Conservation (phyloP, 2,888 invertebrate genomes). For the Fissipunctia ypsillon region DNA sequence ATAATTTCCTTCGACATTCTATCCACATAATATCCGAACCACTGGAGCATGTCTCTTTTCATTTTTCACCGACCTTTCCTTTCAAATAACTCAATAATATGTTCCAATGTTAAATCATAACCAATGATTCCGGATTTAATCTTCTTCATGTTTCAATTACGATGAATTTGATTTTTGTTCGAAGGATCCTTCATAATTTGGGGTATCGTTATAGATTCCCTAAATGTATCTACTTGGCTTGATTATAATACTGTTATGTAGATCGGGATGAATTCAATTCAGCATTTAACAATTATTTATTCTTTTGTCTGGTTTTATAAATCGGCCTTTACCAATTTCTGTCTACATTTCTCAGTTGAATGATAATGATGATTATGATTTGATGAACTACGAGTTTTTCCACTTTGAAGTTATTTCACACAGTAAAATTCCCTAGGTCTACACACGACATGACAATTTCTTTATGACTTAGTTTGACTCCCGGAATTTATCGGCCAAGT, state of each 20-base stretch:
- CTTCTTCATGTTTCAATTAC: slow-evolving; percentile 56
- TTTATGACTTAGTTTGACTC: background rate
- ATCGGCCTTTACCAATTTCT: background rate
- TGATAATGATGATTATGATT: background rate
- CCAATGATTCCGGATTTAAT: slow-evolving; percentile 55
- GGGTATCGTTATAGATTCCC: slow-evolving; percentile 19
- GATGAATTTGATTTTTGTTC: slow-evolving; percentile 49
- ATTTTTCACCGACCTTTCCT: slow-evolving; percentile 58
- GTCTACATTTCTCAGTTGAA: background rate
- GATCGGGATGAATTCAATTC: slow-evolving; percentile 9
- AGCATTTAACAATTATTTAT: slow-evolving; percentile 5
- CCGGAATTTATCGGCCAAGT: background rate
- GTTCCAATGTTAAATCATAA: slow-evolving; percentile 58
- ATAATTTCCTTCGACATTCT: slow-evolving; percentile 51
- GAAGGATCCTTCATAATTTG: slow-evolving; percentile 36
- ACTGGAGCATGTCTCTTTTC: slow-evolving; percentile 47
- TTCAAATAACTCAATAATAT: slow-evolving; percentile 60
- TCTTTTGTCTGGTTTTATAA: slow-evolving; percentile 14
- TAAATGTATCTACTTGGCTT: slow-evolving; percentile 23
- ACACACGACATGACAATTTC: background rate
- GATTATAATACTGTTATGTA: slow-evolving; percentile 43
- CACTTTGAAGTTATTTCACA: background rate
- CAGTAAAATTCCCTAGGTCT: too few relatives aligned
- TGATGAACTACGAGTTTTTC: background rate
- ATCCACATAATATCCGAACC: slow-evolving; percentile 52